Percentiles rank a stretch among this genome's conserved stretches.
These are phyloP conservation scores for Merodon equestris DNA, from an alignment of 2,888 invertebrate genomes.

Conservation along the genomic window DNA sequence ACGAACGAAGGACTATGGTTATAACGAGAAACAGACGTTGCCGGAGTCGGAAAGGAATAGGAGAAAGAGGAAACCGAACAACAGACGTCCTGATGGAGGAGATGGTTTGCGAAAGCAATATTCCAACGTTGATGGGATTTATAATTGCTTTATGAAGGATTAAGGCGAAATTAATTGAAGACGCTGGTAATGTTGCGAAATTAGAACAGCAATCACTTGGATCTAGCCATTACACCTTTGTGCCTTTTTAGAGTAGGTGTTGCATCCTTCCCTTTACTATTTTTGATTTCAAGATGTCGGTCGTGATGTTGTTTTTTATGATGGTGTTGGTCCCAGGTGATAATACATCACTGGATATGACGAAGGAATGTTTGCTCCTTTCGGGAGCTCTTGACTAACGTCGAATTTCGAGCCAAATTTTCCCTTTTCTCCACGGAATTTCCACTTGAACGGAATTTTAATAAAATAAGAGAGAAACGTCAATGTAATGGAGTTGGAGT, in stretches of 20 bases:
- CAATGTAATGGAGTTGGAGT: no score
- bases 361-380: constrained; percentile 31
- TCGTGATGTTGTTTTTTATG: background rate
- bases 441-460: no score
- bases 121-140: constrained; percentile 63
- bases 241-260: no score
- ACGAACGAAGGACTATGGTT: constrained; percentile 1
- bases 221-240: constrained; percentile 21
- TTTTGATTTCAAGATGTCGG: background rate
- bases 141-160: constrained; percentile 68
- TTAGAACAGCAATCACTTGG: constrained; percentile 62
- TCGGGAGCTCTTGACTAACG: background rate
- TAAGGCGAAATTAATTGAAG: constrained; percentile 64
- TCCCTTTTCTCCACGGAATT: no score
- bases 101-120: constrained; percentile 56
- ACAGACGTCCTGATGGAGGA: background rate
- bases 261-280: background rate
- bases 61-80: constrained; percentile 2
- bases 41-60: constrained; percentile 3
- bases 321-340: constrained; percentile 39
- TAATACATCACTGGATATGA: constrained; percentile 51
- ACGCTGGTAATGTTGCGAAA: constrained; percentile 60
- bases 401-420: background rate
- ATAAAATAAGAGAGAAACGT: no score
- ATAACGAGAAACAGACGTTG: constrained; percentile 22